A percentile compares a stretch with the other conserved stretches of the same genome.
Evolutionary conservation across 2,888 invertebrate genomes (phyloP).

Genomic region (Spodoptera exigua): DNA sequence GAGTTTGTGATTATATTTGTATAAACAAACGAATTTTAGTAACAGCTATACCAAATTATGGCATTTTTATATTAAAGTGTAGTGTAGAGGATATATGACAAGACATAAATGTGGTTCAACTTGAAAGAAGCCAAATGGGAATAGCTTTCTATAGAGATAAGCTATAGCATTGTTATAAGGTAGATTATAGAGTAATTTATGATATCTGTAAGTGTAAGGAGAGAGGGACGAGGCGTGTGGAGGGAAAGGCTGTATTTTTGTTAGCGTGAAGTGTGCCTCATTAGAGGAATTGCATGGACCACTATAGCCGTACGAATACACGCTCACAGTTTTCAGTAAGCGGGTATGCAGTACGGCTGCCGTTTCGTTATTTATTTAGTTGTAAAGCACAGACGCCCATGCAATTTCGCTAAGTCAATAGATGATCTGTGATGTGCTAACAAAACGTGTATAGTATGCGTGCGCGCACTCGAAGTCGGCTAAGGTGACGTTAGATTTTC

Average conservation of each 20-base stretch:
- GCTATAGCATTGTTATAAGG: slow-evolving; percentile 62
- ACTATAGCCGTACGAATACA: background rate
- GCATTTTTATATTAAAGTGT: slow-evolving; percentile 74
- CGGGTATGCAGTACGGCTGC: slow-evolving; percentile 1
- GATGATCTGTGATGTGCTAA: slow-evolving; percentile 86
- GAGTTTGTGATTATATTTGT: slow-evolving; percentile 59
- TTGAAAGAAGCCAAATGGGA: slow-evolving; percentile 89
- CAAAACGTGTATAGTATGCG: slow-evolving; percentile 67
- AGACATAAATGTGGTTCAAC: slow-evolving; percentile 88
- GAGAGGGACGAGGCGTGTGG: slow-evolving; percentile 51
- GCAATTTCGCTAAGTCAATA: slow-evolving; percentile 70
- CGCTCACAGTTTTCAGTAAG: background rate
- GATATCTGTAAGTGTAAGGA: slow-evolving; percentile 53
- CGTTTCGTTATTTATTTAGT: slow-evolving; percentile 49
- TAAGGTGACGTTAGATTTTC: slow-evolving; percentile 50
- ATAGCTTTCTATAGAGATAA: slow-evolving; percentile 79
- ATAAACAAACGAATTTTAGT: slow-evolving; percentile 68
- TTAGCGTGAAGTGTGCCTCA: slow-evolving; percentile 83
- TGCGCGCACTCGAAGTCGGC: slow-evolving; percentile 63
- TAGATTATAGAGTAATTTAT: slow-evolving; percentile 59
- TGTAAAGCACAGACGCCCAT: slow-evolving; percentile 59
- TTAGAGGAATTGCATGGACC: slow-evolving; percentile 74
- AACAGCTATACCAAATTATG: slow-evolving; percentile 85
- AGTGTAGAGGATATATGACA: slow-evolving; percentile 76
- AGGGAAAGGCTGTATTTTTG: slow-evolving; percentile 77